A percentile compares a stretch with the other conserved stretches of the same genome.
Conservation (phyloP, 2,113 vertebrate species). For the Nematolebias whitei region DNA sequence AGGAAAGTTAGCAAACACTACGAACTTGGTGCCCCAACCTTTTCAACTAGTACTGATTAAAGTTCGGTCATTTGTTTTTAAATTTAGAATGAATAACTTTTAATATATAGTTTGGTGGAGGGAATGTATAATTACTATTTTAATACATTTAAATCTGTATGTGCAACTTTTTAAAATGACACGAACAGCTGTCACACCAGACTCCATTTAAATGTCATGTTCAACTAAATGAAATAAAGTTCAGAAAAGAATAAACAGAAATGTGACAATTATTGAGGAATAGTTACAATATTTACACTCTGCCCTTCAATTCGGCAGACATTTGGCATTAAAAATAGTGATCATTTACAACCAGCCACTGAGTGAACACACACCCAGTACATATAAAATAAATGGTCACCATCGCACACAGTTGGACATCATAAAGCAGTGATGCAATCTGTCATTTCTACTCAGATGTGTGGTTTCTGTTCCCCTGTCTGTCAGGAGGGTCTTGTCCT, state of each 20-base stretch:
- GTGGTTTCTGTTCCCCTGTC: background rate
- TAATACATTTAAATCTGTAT: no score
- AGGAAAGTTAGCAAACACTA: conserved; percentile 1
- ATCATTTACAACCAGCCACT: no score
- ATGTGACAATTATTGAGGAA: accelerated
- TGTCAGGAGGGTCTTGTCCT: conserved; percentile 92
- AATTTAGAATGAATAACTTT: background rate
- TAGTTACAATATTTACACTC: accelerated
- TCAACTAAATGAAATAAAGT: background rate
- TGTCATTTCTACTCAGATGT: background rate
- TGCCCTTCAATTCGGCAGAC: background rate
- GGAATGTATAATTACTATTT: no score
- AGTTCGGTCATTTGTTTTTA: background rate
- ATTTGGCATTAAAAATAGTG: background rate
- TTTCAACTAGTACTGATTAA: background rate
- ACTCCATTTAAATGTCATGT: background rate
- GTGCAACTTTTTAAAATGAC: no score
- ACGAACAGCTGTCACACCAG: background rate
- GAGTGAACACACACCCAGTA: no score
- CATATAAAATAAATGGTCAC: no score
- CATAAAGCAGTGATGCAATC: no score
- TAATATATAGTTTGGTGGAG: background rate
- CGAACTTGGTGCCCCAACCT: background rate
- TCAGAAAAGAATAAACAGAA: accelerated
- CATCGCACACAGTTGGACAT: no score